phyloP scores from a whole-genome alignment of 2,888 invertebrate species.

The Eurois occulta region DNA sequence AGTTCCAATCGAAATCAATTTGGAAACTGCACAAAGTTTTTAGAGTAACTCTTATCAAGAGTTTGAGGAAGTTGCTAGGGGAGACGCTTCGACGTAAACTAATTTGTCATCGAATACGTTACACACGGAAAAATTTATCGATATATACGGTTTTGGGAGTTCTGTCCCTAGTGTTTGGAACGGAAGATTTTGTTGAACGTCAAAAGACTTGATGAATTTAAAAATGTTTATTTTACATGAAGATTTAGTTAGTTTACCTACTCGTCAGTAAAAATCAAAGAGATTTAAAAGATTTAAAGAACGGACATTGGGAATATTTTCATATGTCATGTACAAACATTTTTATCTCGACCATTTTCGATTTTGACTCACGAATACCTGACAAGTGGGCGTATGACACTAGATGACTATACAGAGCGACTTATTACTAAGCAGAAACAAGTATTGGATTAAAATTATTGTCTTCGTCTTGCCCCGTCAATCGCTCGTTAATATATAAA shows the following conservation, averaged over 20 bases:
- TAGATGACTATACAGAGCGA: no score
- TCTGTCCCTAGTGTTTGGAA: constrained; percentile 3
- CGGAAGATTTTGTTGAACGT: constrained; percentile 6
- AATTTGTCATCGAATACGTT: constrained; percentile 65
- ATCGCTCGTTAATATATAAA: background rate
- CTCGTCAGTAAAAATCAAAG: background rate
- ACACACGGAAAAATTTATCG: constrained; percentile 58
- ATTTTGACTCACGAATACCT: background rate
- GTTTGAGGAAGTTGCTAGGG: constrained; percentile 51
- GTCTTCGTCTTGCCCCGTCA: background rate
- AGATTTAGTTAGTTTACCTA: background rate
- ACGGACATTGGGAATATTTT: background rate
- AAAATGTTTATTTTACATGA: background rate
- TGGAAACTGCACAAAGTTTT: constrained; percentile 78
- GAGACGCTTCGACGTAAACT: constrained; percentile 58
- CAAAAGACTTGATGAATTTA: background rate
- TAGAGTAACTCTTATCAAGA: constrained; percentile 68
- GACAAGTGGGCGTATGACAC: background rate
- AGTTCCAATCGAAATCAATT: constrained; percentile 83
- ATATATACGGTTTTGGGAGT: constrained; percentile 21
- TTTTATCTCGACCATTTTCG: background rate
- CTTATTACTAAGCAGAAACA: no score
- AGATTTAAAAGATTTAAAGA: background rate
- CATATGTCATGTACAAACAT: no score
- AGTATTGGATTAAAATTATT: background rate